These are phyloP conservation scores for Leptinotarsa tumamoca DNA, from an alignment of 2,888 invertebrate species.

Conservation along the genomic window DNA sequence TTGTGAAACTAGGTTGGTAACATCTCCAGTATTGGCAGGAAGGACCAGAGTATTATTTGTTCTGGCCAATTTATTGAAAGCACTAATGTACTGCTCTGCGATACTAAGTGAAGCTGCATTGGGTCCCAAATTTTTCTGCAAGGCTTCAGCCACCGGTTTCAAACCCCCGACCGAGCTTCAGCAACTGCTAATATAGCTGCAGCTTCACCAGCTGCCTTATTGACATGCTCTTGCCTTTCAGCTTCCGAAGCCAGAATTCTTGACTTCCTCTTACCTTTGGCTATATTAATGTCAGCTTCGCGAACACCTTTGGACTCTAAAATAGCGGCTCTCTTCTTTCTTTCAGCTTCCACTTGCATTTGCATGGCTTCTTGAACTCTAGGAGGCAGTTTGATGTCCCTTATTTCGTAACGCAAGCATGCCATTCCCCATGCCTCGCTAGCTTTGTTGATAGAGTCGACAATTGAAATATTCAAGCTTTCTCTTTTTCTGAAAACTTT, in stretches of 20 bases:
- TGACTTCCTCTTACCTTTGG: conserved; percentile 93
- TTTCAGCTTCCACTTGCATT: conserved; percentile 96
- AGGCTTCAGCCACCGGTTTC: conserved; percentile 78
- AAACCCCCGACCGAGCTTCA: conserved; percentile 90
- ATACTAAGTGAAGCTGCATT: conserved; percentile 92
- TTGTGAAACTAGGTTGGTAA: conserved; percentile 84
- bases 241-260: conserved; percentile 96
- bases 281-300: conserved; percentile 95
- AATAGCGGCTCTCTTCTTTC: conserved; percentile 95
- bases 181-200: conserved; percentile 92
- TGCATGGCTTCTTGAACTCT: conserved; percentile 99
- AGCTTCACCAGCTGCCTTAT: conserved; percentile 93
- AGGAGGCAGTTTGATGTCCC: conserved; percentile 88
- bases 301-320: conserved; percentile 96
- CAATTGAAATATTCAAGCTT: conserved; percentile 93
- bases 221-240: conserved; percentile 92
- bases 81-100: conserved; percentile 95
- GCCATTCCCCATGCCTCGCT: conserved; percentile 98
- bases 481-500: conserved; percentile 97
- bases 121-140: conserved; percentile 73
- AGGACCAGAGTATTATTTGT: conserved; percentile 94
- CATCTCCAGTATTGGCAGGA: conserved; percentile 89
- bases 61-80: conserved; percentile 90
- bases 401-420: conserved; percentile 94
- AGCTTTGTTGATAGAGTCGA: conserved; percentile 97